Percentiles rank a stretch among this genome's conserved stretches.
Evolutionary conservation across 2,888 invertebrate genomes (phyloP).

Genomic region (Xanthia togata): DNA sequence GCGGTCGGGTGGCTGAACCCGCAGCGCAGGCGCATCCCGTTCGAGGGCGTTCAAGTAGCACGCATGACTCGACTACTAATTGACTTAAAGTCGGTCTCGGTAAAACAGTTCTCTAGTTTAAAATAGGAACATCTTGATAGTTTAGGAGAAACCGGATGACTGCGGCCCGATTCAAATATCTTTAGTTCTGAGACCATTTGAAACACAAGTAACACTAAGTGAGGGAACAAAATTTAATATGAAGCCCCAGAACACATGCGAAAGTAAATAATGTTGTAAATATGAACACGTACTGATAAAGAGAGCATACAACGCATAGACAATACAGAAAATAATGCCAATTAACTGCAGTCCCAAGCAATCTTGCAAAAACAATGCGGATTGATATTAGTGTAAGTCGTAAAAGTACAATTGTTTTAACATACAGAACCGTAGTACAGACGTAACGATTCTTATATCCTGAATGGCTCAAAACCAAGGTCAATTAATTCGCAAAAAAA

Average conservation of each 20-base stretch:
- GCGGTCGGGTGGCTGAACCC: slow-evolving; percentile 76
- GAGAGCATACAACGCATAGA: not conserved
- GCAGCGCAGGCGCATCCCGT: slow-evolving; percentile 77
- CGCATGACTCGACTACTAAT: slow-evolving; percentile 82
- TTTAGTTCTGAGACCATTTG: slow-evolving; percentile 36
- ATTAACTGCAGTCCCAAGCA: slow-evolving; percentile 18
- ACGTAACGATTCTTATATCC: slow-evolving; percentile 17
- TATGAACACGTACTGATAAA: slow-evolving; percentile 29
- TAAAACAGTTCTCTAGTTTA: slow-evolving; percentile 75
- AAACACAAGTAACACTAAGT: slow-evolving; percentile 4
- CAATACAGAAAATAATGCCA: slow-evolving; percentile 6
- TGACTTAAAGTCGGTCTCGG: slow-evolving; percentile 74
- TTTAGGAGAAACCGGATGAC: slow-evolving; percentile 60
- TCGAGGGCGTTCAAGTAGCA: slow-evolving; percentile 80
- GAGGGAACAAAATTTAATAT: not conserved
- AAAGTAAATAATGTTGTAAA: slow-evolving; percentile 22
- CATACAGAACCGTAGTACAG: slow-evolving; percentile 4
- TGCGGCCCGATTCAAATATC: slow-evolving; percentile 46
- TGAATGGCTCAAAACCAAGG: slow-evolving; percentile 46
- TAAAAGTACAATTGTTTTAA: slow-evolving; percentile 7
- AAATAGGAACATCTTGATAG: slow-evolving; percentile 76
- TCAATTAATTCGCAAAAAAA: slow-evolving; percentile 52
- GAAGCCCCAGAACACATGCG: not conserved
- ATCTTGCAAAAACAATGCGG: slow-evolving; percentile 24
- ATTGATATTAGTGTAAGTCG: slow-evolving; percentile 2